Percentiles rank a stretch among this genome's conserved stretches.
Evolutionary conservation across 2,888 invertebrate species (phyloP).

Genomic region (Drosophila multiciliata): DNA sequence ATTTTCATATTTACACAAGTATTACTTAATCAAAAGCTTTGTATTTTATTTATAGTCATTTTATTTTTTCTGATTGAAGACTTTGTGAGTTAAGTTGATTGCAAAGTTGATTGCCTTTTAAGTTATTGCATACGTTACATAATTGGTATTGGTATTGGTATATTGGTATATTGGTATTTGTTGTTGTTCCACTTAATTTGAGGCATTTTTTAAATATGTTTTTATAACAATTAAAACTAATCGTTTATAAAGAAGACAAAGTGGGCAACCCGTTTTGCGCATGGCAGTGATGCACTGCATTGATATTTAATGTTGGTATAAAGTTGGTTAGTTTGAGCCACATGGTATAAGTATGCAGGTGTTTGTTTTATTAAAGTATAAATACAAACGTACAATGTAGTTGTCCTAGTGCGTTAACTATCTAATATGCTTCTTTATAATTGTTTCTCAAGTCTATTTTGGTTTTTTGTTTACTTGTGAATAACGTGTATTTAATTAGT

Average conservation of each 20-base stretch:
- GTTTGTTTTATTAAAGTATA: constrained; percentile 41
- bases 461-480: constrained; percentile 45
- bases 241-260: constrained; percentile 64
- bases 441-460: constrained; percentile 53
- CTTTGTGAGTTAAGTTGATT: constrained; percentile 43
- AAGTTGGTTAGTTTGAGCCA: constrained; percentile 14
- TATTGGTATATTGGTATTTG: constrained; percentile 25
- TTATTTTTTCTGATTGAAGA: constrained; percentile 32
- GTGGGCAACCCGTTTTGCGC: constrained; percentile 74
- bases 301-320: constrained; percentile 62
- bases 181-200: constrained; percentile 20
- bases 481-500: constrained; percentile 32
- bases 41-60: constrained; percentile 14
- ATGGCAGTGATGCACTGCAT: constrained; percentile 79
- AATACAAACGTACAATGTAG: constrained; percentile 37
- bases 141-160: constrained; percentile 57
- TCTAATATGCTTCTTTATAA: constrained; percentile 35
- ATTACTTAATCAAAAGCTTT: constrained; percentile 11
- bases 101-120: constrained; percentile 35
- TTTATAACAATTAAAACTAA: constrained; percentile 17
- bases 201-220: constrained; percentile 32
- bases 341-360: constrained; percentile 20
- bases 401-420: constrained; percentile 57
- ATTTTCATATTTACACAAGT: constrained; percentile 9
- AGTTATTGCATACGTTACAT: constrained; percentile 73